Conservation (phyloP, 2,888 invertebrate species). For the Lydus trimaculatus region DNA sequence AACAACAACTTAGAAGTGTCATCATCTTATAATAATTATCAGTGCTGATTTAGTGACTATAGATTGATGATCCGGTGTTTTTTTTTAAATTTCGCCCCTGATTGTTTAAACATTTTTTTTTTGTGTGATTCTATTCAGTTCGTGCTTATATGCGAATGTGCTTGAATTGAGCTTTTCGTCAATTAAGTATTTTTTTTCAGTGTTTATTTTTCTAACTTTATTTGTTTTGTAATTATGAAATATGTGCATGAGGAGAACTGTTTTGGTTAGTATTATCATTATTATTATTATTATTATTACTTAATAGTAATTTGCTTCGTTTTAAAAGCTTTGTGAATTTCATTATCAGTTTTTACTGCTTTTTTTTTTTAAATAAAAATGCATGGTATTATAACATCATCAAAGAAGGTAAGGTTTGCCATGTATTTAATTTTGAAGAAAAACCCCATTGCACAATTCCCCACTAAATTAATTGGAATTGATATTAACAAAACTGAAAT, state of each 20-base stretch:
- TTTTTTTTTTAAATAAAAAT: too few species aligned
- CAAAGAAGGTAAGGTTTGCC: too few species aligned
- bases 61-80: slow-evolving; percentile 20
- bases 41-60: slow-evolving; percentile 28
- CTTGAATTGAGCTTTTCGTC: slow-evolving; percentile 35
- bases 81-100: slow-evolving; percentile 19
- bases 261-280: slow-evolving; percentile 47
- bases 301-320: background rate
- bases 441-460: too few species aligned
- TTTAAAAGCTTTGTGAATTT: background rate
- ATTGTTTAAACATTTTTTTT: background rate
- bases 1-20: slow-evolving; percentile 21
- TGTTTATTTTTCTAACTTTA: background rate
- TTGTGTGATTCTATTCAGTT: background rate
- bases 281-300: slow-evolving; percentile 19
- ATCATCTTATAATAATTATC: slow-evolving; percentile 29
- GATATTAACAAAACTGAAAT: too few species aligned
- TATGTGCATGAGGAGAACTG: slow-evolving; percentile 52
- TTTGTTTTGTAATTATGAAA: slow-evolving; percentile 44
- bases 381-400: too few species aligned
- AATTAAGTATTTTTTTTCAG: slow-evolving; percentile 33
- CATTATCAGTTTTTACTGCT: too few species aligned
- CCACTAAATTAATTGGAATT: too few species aligned
- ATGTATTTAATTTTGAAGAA: too few species aligned
- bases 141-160: slow-evolving; percentile 13